Percentiles rank a stretch among this genome's conserved stretches.
phyloP scores from a whole-genome alignment of 1,140 invertebrate species.

The Plodia interpunctella region DNA sequence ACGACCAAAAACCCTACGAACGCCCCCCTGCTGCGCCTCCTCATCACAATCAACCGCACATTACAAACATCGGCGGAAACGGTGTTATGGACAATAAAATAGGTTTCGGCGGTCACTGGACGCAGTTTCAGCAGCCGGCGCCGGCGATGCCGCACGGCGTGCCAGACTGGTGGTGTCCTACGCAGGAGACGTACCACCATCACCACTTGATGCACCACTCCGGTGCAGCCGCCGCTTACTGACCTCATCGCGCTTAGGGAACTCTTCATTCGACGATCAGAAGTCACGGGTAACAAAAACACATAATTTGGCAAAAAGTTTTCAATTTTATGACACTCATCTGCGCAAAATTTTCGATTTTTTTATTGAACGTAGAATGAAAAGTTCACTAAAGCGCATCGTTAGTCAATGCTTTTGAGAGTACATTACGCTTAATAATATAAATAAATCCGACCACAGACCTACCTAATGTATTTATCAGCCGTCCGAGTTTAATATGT shows the following conservation, averaged over 20 bases:
- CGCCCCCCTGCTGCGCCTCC: slow-evolving; percentile 50
- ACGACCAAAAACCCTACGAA: slow-evolving; percentile 62
- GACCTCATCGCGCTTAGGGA: slow-evolving; percentile 75
- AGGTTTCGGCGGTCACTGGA: slow-evolving; percentile 63
- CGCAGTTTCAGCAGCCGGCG: slow-evolving; percentile 67
- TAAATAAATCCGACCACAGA: slow-evolving; percentile 33
- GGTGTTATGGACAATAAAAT: slow-evolving; percentile 66
- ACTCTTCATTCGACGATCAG: slow-evolving; percentile 65
- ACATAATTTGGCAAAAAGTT: not conserved
- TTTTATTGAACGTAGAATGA: slow-evolving; percentile 54
- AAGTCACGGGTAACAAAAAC: not conserved
- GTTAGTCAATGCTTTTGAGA: slow-evolving; percentile 27
- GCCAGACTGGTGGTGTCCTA: slow-evolving; percentile 73
- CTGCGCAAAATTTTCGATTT: not conserved
- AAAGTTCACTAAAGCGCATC: slow-evolving; percentile 67
- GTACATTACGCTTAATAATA: slow-evolving; percentile 60
- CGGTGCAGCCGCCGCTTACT: slow-evolving; percentile 71
- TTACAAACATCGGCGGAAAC: slow-evolving; percentile 69
- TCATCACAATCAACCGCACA: slow-evolving; percentile 57
- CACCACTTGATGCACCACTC: slow-evolving; percentile 72
- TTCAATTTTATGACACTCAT: not conserved
- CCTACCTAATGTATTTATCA: slow-evolving; percentile 25
- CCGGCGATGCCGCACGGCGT: slow-evolving; percentile 58
- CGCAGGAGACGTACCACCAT: slow-evolving; percentile 69
- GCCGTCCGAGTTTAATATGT: slow-evolving; percentile 37